Evolutionary conservation across 2,113 vertebrate genomes (phyloP).

Genomic region (Anser cygnoides): DNA sequence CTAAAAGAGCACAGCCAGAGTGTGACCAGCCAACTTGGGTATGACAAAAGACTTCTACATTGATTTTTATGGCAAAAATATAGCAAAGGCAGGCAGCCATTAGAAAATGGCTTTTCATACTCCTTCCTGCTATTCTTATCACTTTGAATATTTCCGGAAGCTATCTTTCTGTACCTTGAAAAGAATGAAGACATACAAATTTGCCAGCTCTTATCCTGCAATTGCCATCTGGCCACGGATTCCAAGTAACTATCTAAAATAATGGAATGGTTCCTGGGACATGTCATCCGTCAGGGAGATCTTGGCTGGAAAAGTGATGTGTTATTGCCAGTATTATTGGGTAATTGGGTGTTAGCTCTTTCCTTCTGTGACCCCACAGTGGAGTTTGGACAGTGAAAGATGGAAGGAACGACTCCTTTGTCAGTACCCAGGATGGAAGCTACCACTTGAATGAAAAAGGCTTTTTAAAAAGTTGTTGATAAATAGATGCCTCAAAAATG

Average conservation of each 20-base stretch:
- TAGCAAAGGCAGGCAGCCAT: not conserved
- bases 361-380: not conserved
- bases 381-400: not conserved
- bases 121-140: not conserved
- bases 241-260: constrained; percentile 1
- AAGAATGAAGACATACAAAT: not conserved
- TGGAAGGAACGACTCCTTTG: not conserved
- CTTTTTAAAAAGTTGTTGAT: not conserved
- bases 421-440: not conserved
- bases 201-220: constrained; percentile 10
- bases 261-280: not conserved
- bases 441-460: not conserved
- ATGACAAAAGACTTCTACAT: not conserved
- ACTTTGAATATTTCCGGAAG: constrained; percentile 20
- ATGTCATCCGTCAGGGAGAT: not conserved
- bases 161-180: not conserved
- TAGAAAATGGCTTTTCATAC: constrained; percentile 5
- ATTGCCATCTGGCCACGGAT: constrained; percentile 5
- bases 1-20: not conserved
- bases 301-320: not conserved
- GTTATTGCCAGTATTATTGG: not conserved
- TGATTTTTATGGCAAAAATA: not conserved
- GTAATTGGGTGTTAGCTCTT: not conserved
- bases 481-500: not conserved
- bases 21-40: not conserved